Base-by-base conservation (phyloP, 2,888 invertebrate genomes). In the Bugulina stolonifera region DNA sequence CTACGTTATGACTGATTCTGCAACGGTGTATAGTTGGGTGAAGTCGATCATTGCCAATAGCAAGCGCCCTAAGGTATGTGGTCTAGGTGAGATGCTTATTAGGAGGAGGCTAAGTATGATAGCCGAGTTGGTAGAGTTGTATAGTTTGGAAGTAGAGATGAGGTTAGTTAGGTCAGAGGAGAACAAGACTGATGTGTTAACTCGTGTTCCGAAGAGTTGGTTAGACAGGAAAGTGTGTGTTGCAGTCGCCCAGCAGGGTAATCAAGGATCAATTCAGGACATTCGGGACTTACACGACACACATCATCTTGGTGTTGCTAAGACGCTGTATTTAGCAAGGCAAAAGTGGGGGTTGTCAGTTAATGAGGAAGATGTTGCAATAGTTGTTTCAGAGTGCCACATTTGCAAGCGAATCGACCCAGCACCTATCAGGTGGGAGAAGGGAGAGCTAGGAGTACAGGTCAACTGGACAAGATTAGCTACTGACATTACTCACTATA, bases 11-110 rank as follows among this genome's bases (percentile, higher is more conserved):
- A 71, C 54, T 58, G 71, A 71, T 25, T 71, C 71, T 18, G 54
- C 71, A 22, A 71, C 54, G 10, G 43, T 71, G 27, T 43, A 32
- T 54, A 25, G 29, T n/a, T 71, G 71, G 71, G 32, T 58, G 23
- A 71, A 71, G 43, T 71, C 71, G 10, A 29, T 18, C 22, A 43
- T 71, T 22, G 54, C 29, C 54, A 54, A 54, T 18, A 54, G 54
- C 27, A 71, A 69, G 29, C 69, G 34, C 23, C 34, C 35, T 3
- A 32, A 69, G 23, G 35, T 23, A 27, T 35, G 69, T 23, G 32
- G 69, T 27, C 32, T 22, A 22, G 34, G 69, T 22, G 29, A 10
- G 69, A 35, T 35, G 69, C 10, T 71, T 27, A 71, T 58, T 43
- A 10, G 54, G 25, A 43, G 71, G 14, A 27, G 14, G 29, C 58